phyloP scores from a whole-genome alignment of 2,113 vertebrate species.

The Addax nasomaculatus region DNA sequence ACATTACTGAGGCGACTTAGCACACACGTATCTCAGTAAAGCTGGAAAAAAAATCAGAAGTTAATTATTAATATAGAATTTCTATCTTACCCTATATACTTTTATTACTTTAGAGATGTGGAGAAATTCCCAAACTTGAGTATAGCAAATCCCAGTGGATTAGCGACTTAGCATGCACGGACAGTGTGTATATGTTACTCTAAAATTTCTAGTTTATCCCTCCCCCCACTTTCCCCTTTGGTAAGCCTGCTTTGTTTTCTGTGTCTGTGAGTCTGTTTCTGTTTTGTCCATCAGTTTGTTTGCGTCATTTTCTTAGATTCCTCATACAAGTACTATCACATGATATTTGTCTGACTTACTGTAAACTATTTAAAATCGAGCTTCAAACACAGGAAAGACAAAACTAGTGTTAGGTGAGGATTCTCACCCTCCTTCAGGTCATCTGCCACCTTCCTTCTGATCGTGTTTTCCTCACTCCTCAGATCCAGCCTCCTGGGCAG shows the following conservation, averaged over 20 bases:
- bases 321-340: neutral
- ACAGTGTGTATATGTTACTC: neutral
- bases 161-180: neutral
- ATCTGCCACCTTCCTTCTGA: neutral
- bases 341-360: neutral
- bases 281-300: neutral
- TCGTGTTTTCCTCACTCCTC: slow-evolving; percentile 17
- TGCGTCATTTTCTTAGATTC: neutral
- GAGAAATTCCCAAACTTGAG: neutral
- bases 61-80: neutral
- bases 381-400: neutral
- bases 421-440: neutral
- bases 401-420: neutral
- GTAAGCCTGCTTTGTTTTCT: neutral
- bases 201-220: neutral
- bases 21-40: neutral
- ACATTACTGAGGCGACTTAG: neutral
- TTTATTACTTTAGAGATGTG: neutral
- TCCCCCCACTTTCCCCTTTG: neutral
- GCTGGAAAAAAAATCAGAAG: neutral
- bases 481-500: slow-evolving; percentile 92
- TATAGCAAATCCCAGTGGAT: neutral
- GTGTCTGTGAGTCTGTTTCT: neutral
- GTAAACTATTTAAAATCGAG: neutral
- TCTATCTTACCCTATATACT: neutral